Evolutionary conservation across 2,797 vertebrate genomes (phyloP).

Genomic region (Argyrosomus regius): DNA sequence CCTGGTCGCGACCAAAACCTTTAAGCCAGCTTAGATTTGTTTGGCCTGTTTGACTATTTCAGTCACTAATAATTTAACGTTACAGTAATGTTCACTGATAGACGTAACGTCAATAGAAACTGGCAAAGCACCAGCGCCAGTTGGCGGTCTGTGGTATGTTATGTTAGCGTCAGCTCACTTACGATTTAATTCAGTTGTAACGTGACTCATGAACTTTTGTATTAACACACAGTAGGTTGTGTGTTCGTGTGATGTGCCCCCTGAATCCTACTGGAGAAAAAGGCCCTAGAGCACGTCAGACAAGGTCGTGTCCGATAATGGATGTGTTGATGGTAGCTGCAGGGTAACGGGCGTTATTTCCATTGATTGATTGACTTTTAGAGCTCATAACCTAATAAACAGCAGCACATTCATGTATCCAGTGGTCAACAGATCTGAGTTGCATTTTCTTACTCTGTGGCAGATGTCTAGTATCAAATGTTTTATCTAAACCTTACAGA

Average conservation of each 20-base stretch:
- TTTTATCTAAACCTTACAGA: constrained; percentile 86
- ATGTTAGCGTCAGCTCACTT: background rate
- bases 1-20: too few relatives aligned
- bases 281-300: background rate
- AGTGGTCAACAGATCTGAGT: constrained; percentile 29
- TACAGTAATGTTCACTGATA: background rate
- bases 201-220: background rate
- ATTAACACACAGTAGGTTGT: background rate
- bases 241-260: background rate
- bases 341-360: background rate
- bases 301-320: constrained; percentile 34
- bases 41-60: background rate
- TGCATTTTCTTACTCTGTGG: constrained; percentile 56
- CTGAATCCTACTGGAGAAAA: background rate
- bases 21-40: background rate
- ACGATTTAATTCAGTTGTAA: background rate
- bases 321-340: constrained; percentile 18
- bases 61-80: background rate
- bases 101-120: background rate
- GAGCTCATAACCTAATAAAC: background rate
- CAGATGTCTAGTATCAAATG: constrained; percentile 69
- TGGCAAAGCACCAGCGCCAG: background rate
- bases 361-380: constrained; percentile 1
- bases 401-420: constrained; percentile 5
- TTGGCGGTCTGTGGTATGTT: background rate